phyloP scores from a whole-genome alignment of 2,888 invertebrate genomes.

The Sminthurinus aureus region DNA sequence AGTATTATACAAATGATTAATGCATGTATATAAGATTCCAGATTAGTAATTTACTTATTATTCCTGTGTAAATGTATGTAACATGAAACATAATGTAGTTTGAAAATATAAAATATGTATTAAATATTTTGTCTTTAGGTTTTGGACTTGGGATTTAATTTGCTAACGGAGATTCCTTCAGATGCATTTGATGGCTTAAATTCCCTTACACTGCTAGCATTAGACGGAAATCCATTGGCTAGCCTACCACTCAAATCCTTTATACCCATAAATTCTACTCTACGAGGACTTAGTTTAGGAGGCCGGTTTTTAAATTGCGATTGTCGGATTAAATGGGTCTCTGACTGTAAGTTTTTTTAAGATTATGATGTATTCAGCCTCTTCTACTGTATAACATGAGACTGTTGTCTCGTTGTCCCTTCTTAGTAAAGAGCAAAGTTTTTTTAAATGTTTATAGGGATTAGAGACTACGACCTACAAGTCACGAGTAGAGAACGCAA shows the following conservation, averaged over 20 bases:
- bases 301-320: slow-evolving; percentile 89
- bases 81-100: too few species aligned
- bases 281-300: slow-evolving; percentile 85
- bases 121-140: too few species aligned
- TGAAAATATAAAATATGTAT: slow-evolving; percentile 3
- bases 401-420: too few species aligned
- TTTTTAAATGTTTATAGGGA: too few species aligned
- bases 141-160: slow-evolving; percentile 90
- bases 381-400: too few species aligned
- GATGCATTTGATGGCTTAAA: slow-evolving; percentile 83
- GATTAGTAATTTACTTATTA: neutral
- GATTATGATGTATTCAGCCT: too few species aligned
- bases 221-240: slow-evolving; percentile 88
- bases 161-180: slow-evolving; percentile 80
- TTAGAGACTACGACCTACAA: slow-evolving; percentile 84
- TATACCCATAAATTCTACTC: slow-evolving; percentile 78
- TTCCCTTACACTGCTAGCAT: slow-evolving; percentile 82
- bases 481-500: slow-evolving; percentile 90
- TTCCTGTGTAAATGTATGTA: neutral
- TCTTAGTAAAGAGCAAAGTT: too few species aligned
- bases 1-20: too few species aligned
- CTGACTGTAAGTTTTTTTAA: too few species aligned
- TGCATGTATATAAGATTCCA: neutral
- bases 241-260: slow-evolving; percentile 84
- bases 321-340: slow-evolving; percentile 86